Base-by-base conservation (phyloP, 2,113 vertebrate genomes). In the Scomber scombrus region DNA sequence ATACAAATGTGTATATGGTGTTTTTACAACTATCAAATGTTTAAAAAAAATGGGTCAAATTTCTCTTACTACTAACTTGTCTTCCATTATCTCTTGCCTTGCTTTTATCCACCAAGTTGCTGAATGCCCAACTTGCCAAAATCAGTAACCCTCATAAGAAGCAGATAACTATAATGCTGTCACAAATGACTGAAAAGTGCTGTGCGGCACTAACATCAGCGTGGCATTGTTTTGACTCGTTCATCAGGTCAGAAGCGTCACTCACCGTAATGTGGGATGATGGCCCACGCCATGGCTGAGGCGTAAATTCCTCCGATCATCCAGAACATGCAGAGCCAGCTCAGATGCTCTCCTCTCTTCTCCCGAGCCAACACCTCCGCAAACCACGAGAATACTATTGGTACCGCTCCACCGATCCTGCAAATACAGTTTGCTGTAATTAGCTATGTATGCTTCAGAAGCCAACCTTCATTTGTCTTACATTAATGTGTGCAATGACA, bases 301-400 rank as follows among this genome's bases (percentile, higher is more conserved):
- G 98, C 98, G 0, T 99, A 99, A 89, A 99, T 99, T 9, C 97
- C 97, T 0, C 98, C 98, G 16, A 99, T 99, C 98, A 99, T 99
- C 98, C 98, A 99, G 96, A 99, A 99, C 98, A 99, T 99, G 85
- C 98, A 99, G 29, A 99, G 97, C 98, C 98, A 99, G 86, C 98
- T 99, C 88, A 99, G 93, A 62, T 99, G 98, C 85, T 99, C 98
- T 0, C 98, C 98, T 29, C 98, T 93, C 90, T 99, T 99, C 95
- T 99, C 98, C 58, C 98, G 95, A 69, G 98, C 96, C 91, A 99
- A 92, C 3, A 98, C 96, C 94, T 99, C 98, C 0, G 97, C 96
- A 87, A 99, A 99, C 92, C 96, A 99, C 0, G 98, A 97, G 92
- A 99, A 99, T 1, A 99, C 98, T 0, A 97, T 96, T 0, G 98